Base-by-base conservation (phyloP, 2,888 invertebrate species). In the Neelides folsomi region DNA sequence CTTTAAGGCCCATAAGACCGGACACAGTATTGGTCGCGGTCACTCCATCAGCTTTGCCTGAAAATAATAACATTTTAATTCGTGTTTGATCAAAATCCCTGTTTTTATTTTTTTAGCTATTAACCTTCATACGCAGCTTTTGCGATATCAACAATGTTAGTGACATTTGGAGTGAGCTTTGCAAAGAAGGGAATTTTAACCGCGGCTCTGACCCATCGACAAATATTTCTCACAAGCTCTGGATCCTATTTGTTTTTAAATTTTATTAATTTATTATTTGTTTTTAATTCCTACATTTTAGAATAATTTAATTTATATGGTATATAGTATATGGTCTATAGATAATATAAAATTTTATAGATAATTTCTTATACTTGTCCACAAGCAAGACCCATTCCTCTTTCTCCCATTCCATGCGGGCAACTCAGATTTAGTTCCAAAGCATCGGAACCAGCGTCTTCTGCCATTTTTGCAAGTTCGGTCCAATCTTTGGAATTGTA, bases 21-120 rank as follows among this genome's bases (percentile, higher is more conserved):
- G 89, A 89, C 0, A 98, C 88, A 0, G 97, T 98, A 71, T 98
- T 98, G 52, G 97, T 97, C 0, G 95, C 94, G 0, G 97, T 88
- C 0, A 97, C 95, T 1, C 97, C 97, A 70, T 81, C 80, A 1
- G 97, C 97, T 2, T 85, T 82, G 50, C 94, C 92, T 84, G 64
- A 16, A 60, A 56, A 10, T 13, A 18, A 44, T 18, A 19, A 44
- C 16, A 9, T 16, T 15, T 44, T 6, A 16, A 16, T 20, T 10
- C 19, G 49, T n/a, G 4, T 46, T 2, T 9, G 7, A 47, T 45
- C 13, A 13, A 12, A 41, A 41, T 27, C 42, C n/a, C n/a, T 9
- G 16, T 41, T 13, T 12, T 41, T 9, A 13, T 10, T 9, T 15
- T 12, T 41, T 1, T 12, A n/a, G 12, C 12, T 15, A 37, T 48